These are phyloP conservation scores for Porites lutea DNA, from an alignment of 64 coral and sea anemone species.

Conservation along the genomic window DNA sequence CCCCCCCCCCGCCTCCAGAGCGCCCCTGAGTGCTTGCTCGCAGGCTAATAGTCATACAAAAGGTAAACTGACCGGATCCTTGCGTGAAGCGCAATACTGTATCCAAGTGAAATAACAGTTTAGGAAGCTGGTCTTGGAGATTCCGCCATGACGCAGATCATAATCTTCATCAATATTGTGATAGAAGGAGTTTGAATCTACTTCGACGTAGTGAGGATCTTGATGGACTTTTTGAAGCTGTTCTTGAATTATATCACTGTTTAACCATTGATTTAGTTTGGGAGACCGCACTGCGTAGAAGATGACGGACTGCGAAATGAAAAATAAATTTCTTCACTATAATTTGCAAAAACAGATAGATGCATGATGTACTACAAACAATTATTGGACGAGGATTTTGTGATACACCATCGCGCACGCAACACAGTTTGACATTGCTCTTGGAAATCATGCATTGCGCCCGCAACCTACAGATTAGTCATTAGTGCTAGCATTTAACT, in stretches of 20 bases:
- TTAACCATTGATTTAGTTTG: constrained; percentile 90
- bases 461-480: no score
- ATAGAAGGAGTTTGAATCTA: constrained; percentile 81
- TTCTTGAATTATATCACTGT: constrained; percentile 52
- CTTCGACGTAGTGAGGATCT: constrained; percentile 76
- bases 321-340: background rate
- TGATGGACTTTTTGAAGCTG: constrained; percentile 49
- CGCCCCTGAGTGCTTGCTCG: no score
- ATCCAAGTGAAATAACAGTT: constrained; percentile 90
- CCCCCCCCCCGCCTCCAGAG: no score
- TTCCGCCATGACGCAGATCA: constrained; percentile 83
- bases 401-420: no score
- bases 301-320: constrained; percentile 83
- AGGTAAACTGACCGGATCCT: constrained; percentile 54
- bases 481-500: no score
- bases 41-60: background rate
- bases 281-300: constrained; percentile 87
- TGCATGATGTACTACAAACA: no score
- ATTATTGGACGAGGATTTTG: no score
- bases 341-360: no score
- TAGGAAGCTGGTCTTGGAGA: constrained; percentile 84
- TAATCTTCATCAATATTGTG: constrained; percentile 99
- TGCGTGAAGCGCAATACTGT: constrained; percentile 87
- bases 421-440: no score
- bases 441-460: no score